These are phyloP conservation scores for Xiphophorus maculatus DNA, from an alignment of 2,113 vertebrate species.

Conservation along the genomic window DNA sequence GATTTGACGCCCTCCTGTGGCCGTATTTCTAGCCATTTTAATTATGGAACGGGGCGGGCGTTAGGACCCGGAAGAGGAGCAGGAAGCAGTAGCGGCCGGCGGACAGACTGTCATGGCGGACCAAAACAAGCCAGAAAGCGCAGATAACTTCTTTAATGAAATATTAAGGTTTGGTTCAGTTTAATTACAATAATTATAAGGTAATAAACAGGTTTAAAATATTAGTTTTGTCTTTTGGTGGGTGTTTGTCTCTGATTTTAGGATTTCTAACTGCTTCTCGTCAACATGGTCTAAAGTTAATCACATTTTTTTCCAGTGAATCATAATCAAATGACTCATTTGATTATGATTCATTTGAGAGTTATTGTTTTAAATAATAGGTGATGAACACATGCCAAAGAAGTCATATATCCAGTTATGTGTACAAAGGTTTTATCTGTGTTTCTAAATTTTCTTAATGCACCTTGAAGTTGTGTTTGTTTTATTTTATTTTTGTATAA, in stretches of 20 bases:
- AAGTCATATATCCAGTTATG: neutral
- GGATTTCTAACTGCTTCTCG: neutral
- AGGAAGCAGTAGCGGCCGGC: neutral
- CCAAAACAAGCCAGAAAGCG: constrained; percentile 17
- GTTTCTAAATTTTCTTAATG: no score
- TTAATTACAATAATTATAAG: fast-evolving
- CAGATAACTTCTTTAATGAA: constrained; percentile 52
- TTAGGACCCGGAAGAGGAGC: constrained; percentile 47
- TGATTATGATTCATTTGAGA: no score
- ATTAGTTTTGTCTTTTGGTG: fast-evolving
- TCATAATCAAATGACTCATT: constrained; percentile 17
- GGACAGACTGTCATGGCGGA: constrained; percentile 70
- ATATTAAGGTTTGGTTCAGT: constrained; percentile 60
- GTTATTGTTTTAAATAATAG: neutral
- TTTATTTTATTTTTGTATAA: no score
- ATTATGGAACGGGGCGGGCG: no score
- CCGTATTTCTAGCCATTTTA: fast-evolving
- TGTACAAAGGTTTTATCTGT: no score
- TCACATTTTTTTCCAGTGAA: neutral
- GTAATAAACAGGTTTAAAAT: fast-evolving
- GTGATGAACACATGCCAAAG: neutral
- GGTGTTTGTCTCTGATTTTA: neutral
- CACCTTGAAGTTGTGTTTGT: no score
- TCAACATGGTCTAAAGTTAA: neutral
- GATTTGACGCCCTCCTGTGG: constrained; percentile 26